Conservation (phyloP, 2,797 vertebrate species). For the Hydrophis major region DNA sequence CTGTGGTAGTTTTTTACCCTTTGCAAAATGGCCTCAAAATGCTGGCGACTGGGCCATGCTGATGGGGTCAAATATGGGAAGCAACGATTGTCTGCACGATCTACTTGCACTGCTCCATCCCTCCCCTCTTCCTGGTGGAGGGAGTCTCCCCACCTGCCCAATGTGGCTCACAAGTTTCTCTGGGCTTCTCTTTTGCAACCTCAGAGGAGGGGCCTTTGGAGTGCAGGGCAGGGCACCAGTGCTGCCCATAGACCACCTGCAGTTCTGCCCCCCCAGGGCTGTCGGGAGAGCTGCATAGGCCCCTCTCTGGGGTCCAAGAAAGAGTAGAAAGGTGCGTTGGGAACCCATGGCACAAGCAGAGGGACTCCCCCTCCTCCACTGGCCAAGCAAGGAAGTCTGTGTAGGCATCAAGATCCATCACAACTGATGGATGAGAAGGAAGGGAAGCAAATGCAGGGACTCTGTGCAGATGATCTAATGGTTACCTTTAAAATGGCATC, state of each 20-base stretch:
- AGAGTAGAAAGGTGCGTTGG: no score
- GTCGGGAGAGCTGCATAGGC: no score
- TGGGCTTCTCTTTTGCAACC: not conserved
- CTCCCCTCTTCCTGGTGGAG: not conserved
- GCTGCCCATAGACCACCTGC: not conserved
- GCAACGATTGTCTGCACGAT: not conserved
- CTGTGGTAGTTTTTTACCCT: not conserved
- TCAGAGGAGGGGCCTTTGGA: not conserved
- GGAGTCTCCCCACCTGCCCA: not conserved
- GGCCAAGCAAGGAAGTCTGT: not conserved
- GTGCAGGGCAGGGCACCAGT: no score
- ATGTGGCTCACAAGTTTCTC: not conserved
- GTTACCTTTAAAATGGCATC: not conserved
- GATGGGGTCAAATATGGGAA: not conserved
- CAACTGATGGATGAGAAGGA: not conserved
- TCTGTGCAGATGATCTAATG: not conserved
- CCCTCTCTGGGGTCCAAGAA: no score
- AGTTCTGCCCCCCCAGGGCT: not conserved
- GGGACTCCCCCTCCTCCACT: no score
- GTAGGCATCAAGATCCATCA: not conserved
- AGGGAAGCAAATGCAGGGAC: not conserved
- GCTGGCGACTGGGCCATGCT: not conserved
- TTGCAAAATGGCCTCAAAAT: not conserved
- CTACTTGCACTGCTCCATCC: not conserved
- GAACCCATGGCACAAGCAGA: not conserved